Conservation (phyloP, 2,888 invertebrate genomes). For the Stenoptilia bipunctidactyla region DNA sequence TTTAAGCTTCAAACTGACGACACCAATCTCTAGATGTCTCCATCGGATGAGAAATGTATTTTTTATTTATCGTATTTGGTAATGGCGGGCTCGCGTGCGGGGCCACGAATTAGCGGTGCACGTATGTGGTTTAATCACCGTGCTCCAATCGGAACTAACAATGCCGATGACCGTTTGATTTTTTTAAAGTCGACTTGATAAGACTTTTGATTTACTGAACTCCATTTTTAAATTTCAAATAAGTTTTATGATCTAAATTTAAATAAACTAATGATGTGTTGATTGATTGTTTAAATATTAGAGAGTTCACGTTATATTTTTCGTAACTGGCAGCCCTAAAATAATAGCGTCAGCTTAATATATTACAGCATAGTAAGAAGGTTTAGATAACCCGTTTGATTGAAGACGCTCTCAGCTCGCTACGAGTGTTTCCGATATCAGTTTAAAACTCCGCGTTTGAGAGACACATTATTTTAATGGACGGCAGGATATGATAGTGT, state of each 20-base stretch:
- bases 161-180: conserved; percentile 33
- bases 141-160: conserved; percentile 46
- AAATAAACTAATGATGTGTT: not conserved
- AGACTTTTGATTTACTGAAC: conserved; percentile 28
- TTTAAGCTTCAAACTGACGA: conserved; percentile 34
- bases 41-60: conserved; percentile 28
- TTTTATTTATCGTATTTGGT: conserved; percentile 22
- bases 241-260: not conserved
- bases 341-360: conserved; percentile 20
- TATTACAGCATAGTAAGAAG: conserved; percentile 21
- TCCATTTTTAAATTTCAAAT: not conserved
- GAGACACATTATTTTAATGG: conserved; percentile 49
- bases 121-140: conserved; percentile 33
- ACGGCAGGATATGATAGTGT: conserved; percentile 23
- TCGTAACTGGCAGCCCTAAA: not conserved
- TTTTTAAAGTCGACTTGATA: conserved; percentile 32
- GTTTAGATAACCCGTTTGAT: conserved; percentile 44
- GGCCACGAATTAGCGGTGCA: conserved; percentile 42
- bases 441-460: conserved; percentile 40
- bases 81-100: conserved; percentile 49
- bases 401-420: conserved; percentile 35
- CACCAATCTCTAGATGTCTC: conserved; percentile 25
- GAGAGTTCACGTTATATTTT: not conserved
- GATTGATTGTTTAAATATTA: not conserved
- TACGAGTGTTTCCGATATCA: conserved; percentile 32